These are phyloP conservation scores for Ceuthmochares aereus DNA, from an alignment of 2,113 vertebrate genomes.

Conservation along the genomic window DNA sequence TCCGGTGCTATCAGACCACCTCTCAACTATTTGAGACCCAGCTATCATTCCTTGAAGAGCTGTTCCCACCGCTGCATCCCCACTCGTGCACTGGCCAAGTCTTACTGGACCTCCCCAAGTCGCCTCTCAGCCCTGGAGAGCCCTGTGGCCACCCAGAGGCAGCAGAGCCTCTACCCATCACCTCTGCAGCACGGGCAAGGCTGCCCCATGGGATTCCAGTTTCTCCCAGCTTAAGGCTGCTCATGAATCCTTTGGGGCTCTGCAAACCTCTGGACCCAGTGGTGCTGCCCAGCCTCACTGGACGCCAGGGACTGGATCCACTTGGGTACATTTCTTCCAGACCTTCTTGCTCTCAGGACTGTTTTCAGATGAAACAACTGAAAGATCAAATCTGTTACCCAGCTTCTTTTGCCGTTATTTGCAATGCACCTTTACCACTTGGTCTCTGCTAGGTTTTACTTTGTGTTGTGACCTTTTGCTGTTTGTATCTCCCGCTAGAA, in stretches of 20 bases:
- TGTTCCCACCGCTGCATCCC: neutral
- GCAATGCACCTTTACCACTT: neutral
- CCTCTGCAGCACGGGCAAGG: neutral
- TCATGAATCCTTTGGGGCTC: neutral
- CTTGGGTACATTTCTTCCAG: neutral
- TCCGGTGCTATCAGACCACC: neutral
- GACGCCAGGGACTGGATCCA: neutral
- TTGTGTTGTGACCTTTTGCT: neutral
- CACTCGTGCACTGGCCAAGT: fast-evolving
- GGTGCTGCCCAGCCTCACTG: neutral
- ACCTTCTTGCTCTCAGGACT: neutral
- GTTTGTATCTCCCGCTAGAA: neutral
- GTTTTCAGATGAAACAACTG: neutral
- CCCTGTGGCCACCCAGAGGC: neutral
- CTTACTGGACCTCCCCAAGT: neutral
- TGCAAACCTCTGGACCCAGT: neutral
- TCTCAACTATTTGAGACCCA: neutral
- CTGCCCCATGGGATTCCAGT: fast-evolving
- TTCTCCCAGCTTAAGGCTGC: neutral
- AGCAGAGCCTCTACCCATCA: neutral
- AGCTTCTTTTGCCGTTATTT: neutral
- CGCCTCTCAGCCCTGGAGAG: neutral
- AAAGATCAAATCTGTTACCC: neutral
- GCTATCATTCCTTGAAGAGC: neutral
- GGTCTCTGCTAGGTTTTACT: neutral